These are phyloP conservation scores for Bilobella aurantiaca DNA, from an alignment of 1,140 invertebrate species.

Conservation along the genomic window DNA sequence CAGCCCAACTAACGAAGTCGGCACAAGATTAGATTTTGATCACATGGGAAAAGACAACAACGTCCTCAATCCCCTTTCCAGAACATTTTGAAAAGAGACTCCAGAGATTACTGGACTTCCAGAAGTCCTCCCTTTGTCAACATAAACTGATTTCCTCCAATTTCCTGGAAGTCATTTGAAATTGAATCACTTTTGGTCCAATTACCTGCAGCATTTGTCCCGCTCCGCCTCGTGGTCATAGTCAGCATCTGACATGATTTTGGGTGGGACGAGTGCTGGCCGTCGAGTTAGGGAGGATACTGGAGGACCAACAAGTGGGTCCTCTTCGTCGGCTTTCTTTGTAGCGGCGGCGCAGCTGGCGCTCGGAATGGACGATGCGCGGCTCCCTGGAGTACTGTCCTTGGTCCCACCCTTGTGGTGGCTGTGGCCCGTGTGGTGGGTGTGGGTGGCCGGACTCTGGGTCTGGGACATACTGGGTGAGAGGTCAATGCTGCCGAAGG, in stretches of 20 bases:
- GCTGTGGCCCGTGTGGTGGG: no score
- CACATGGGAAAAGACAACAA: not conserved
- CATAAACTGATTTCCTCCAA: no score
- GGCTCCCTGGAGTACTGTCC: not conserved
- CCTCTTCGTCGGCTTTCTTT: constrained; percentile 36
- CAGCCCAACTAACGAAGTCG: not conserved
- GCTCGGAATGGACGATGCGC: constrained; percentile 2
- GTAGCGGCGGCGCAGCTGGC: constrained; percentile 6
- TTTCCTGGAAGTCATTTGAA: not conserved
- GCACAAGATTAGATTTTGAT: not conserved
- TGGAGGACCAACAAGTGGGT: constrained; percentile 38
- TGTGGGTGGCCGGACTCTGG: constrained; percentile 24
- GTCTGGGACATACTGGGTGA: constrained; percentile 31
- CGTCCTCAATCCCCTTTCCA: not conserved
- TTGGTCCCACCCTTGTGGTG: no score
- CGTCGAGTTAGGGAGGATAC: constrained; percentile 42
- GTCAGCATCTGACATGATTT: constrained; percentile 39
- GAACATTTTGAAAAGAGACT: no score
- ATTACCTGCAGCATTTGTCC: constrained; percentile 25
- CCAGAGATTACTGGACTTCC: no score
- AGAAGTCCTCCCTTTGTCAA: no score
- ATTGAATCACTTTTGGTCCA: not conserved
- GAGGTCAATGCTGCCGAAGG: constrained; percentile 27
- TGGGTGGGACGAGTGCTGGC: constrained; percentile 44
- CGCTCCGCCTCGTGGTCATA: constrained; percentile 35